These are phyloP conservation scores for Gallirallus australis DNA, from an alignment of 2,797 vertebrate genomes.

Conservation along the genomic window DNA sequence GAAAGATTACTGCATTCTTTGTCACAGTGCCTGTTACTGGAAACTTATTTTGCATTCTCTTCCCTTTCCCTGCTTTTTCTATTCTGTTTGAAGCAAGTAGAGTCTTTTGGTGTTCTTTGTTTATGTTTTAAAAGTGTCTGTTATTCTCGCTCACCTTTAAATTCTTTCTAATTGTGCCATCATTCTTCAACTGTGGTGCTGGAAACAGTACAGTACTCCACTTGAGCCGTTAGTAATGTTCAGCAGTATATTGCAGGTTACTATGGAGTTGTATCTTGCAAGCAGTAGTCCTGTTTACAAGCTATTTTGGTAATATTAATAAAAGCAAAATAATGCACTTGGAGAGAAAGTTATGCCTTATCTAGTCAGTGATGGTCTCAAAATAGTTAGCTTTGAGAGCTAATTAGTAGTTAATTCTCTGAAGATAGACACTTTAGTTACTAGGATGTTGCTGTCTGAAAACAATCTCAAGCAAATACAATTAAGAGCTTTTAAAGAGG, in stretches of 20 bases:
- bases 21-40: not conserved
- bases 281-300: not conserved
- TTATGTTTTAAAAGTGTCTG: not conserved
- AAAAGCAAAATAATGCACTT: not conserved
- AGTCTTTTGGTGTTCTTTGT: not conserved
- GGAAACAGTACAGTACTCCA: not conserved
- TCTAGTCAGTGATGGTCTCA: not conserved
- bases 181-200: not conserved
- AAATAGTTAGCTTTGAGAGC: not conserved
- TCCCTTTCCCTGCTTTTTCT: not conserved
- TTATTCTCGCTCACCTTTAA: not conserved
- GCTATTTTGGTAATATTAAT: not conserved
- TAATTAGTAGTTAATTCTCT: not conserved
- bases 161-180: not conserved
- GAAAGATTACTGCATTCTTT: not conserved
- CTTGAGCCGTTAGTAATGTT: not conserved
- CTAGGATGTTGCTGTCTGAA: not conserved
- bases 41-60: not conserved
- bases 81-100: not conserved
- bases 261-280: not conserved
- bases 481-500: not conserved
- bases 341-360: not conserved
- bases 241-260: not conserved
- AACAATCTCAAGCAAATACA: not conserved
- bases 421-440: not conserved